Evolutionary conservation across 1,140 invertebrate species (phyloP).

Genomic region (Atta colombica): DNA sequence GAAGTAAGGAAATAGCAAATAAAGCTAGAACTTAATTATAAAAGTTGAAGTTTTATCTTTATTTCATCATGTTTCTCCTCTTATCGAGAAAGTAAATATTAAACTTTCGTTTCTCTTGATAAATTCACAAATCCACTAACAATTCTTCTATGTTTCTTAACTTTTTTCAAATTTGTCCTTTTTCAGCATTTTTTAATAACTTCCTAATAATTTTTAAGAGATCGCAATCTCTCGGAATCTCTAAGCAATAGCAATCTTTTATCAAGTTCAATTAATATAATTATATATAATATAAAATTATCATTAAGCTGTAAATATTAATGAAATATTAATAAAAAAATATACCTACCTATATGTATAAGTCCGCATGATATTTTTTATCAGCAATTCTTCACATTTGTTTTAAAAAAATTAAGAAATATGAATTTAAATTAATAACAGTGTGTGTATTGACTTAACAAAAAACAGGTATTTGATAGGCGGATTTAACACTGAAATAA

Average conservation of each 20-base stretch:
- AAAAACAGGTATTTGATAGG: neutral
- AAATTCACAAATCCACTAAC: no score
- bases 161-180: no score
- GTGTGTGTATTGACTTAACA: neutral
- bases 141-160: no score
- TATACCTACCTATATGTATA: neutral
- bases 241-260: neutral
- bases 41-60: constrained; percentile 8
- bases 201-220: neutral
- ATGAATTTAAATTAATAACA: neutral
- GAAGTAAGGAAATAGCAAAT: neutral
- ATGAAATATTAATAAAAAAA: neutral
- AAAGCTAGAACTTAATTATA: neutral
- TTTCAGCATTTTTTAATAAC: neutral
- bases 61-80: neutral
- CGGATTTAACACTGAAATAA: neutral
- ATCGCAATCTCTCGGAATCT: neutral
- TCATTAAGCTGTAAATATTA: neutral
- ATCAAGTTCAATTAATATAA: neutral
- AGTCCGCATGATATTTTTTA: neutral
- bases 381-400: neutral
- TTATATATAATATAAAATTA: neutral
- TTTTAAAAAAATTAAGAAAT: neutral
- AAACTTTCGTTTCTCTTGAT: no score
- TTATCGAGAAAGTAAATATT: no score